Percentiles rank a stretch among this genome's conserved stretches.
These are phyloP conservation scores for Pseudanteris insignis DNA, from an alignment of 2,888 invertebrate species.

Conservation along the genomic window DNA sequence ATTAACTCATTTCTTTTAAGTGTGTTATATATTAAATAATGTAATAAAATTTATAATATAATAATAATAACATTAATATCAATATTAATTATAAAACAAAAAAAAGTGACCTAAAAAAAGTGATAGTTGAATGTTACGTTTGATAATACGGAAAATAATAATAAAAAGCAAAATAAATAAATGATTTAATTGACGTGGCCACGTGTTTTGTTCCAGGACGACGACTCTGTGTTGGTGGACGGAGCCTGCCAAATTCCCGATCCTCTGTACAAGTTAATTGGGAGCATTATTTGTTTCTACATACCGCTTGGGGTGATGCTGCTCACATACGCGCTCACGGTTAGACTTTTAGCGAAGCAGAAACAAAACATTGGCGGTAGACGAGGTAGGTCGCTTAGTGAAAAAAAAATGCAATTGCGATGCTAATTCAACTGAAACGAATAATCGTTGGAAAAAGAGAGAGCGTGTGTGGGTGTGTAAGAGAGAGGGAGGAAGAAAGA, in stretches of 20 bases:
- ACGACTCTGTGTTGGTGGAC: constrained; percentile 82
- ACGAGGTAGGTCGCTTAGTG: constrained; percentile 71
- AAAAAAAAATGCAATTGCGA: constrained; percentile 6
- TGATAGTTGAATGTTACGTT: neutral
- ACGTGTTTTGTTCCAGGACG: constrained; percentile 73
- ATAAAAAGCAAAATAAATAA: neutral
- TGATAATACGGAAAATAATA: neutral
- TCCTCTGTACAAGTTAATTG: constrained; percentile 88
- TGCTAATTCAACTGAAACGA: constrained; percentile 2
- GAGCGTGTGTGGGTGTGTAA: too few species aligned
- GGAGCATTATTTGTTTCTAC: constrained; percentile 95
- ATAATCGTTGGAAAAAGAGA: neutral
- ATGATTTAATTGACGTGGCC: constrained; percentile 6
- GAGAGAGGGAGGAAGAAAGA: too few species aligned
- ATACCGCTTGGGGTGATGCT: constrained; percentile 95
- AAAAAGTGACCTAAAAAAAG: too few species aligned
- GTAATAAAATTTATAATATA: too few species aligned
- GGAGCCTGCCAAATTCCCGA: constrained; percentile 89
- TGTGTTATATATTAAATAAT: too few species aligned
- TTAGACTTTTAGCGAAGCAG: constrained; percentile 85
- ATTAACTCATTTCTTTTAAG: too few species aligned
- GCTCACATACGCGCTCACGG: constrained; percentile 92
- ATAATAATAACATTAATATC: too few species aligned
- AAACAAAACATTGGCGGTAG: constrained; percentile 75
- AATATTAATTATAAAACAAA: too few species aligned